A percentile compares a stretch with the other conserved stretches of the same genome.
Evolutionary conservation across 2,888 invertebrate species (phyloP).

Genomic region (Papilio elwesi): DNA sequence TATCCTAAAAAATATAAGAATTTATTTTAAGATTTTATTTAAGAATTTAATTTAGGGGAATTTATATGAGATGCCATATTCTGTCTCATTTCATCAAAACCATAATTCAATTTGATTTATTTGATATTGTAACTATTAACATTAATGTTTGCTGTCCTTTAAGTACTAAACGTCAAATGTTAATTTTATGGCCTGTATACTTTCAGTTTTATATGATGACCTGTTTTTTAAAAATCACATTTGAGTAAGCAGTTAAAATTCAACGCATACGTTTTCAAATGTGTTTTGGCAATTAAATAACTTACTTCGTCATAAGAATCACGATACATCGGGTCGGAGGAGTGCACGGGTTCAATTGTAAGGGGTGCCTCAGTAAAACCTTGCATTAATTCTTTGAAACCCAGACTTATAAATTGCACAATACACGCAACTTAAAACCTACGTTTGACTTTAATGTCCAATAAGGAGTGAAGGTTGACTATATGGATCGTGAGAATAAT

Average conservation of each 20-base stretch:
- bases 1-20: too few relatives aligned
- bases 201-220: slow-evolving; percentile 8
- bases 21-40: too few relatives aligned
- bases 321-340: background rate
- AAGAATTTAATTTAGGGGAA: too few relatives aligned
- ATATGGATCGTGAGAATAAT: background rate
- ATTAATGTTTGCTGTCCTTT: slow-evolving; percentile 13
- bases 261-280: background rate
- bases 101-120: slow-evolving; percentile 8
- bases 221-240: slow-evolving; percentile 4
- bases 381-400: background rate
- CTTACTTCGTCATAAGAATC: background rate
- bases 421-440: background rate
- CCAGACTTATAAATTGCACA: background rate
- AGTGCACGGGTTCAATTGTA: too few relatives aligned
- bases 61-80: background rate
- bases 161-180: slow-evolving; percentile 13
- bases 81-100: background rate
- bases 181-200: background rate
- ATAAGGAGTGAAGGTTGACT: background rate
- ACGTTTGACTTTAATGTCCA: background rate
- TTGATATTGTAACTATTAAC: background rate
- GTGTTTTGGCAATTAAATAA: background rate
- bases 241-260: background rate
- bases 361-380: too few relatives aligned